Conservation (phyloP, 2,888 invertebrate species). For the Troides helena region DNA sequence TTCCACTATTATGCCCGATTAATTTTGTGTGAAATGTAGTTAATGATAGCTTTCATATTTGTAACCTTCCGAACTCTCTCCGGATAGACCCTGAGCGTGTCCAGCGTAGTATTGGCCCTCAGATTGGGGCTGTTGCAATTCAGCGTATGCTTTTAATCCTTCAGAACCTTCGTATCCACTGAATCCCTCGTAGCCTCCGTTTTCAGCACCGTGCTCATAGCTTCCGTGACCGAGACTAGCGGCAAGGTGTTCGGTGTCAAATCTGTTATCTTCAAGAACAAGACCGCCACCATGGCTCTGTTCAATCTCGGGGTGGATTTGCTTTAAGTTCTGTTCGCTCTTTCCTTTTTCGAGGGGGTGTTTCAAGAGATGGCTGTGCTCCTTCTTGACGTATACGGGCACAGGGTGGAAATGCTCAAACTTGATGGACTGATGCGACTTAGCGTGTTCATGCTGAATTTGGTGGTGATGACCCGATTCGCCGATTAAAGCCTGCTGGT, state of each 20-base stretch:
- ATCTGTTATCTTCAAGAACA: slow-evolving; percentile 80
- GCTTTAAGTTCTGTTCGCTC: slow-evolving; percentile 80
- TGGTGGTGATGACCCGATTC: slow-evolving; percentile 81
- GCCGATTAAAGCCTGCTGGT: slow-evolving; percentile 64
- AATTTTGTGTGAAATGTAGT: slow-evolving; percentile 44
- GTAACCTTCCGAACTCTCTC: slow-evolving; percentile 63
- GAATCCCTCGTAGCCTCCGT: slow-evolving; percentile 45
- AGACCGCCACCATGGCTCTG: slow-evolving; percentile 80
- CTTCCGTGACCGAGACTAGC: slow-evolving; percentile 47
- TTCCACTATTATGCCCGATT: slow-evolving; percentile 48
- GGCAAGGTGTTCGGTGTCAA: slow-evolving; percentile 62
- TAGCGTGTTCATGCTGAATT: slow-evolving; percentile 83
- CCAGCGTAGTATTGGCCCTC: slow-evolving; percentile 60
- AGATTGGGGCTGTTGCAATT: slow-evolving; percentile 54
- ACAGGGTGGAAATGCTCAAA: slow-evolving; percentile 86
- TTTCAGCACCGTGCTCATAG: slow-evolving; percentile 49
- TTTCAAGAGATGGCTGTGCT: slow-evolving; percentile 82
- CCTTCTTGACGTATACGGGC: slow-evolving; percentile 85
- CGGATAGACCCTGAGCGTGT: slow-evolving; percentile 54
- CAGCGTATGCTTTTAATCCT: slow-evolving; percentile 64
- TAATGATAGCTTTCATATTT: slow-evolving; percentile 64
- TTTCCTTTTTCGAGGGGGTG: slow-evolving; percentile 83
- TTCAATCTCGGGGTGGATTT: slow-evolving; percentile 81
- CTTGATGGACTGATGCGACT: slow-evolving; percentile 85
- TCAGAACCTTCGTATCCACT: slow-evolving; percentile 62